Base-by-base conservation (phyloP, 2,113 vertebrate genomes). In the Platanista minor region DNA sequence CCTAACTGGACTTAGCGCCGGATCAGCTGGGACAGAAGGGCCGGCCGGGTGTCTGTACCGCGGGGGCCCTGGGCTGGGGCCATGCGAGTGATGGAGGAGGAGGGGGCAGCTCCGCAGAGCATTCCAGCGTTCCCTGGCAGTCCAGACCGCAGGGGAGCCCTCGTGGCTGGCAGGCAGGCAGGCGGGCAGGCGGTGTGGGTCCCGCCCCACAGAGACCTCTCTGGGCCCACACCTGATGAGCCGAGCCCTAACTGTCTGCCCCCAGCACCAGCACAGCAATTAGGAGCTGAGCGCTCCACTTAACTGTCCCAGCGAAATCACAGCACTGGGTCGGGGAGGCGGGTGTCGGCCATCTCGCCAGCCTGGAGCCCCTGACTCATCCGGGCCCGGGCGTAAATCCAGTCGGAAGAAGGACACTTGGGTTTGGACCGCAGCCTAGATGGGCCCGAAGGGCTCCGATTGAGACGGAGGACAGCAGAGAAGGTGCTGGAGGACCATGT, bases 41-140 rank as follows among this genome's bases (percentile, higher is more conserved):
- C 39, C 0, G 0, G 5, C 2, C 0, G 3, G 2, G 8, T 1
- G 1, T 61, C 33, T 31, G 25, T 1, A 2, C 64, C 0, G 0
- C 3, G 3, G 1, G 6, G 46, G 20, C 27, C 4, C 3, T 2
- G 0, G 5, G 43, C 33, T 13, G 43, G 62, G 75, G 52, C 66
- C 46, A 52, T 0, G 3, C 41, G 78, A 5, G 31, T 62, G 46
- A 27, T 0, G 9, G 39, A 27, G 78, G 75, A 12, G 11, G 2
- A 6, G 31, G 14, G 23, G 52, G 54, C 23, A 23, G 23, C 41
- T 27, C 27, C 0, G 41, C 29, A 0, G 59, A 25, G 1, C 33
- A 0, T 33, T 2, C 15, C 52, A 18, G 52, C 5, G 5, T 52
- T 52, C 52, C 52, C 52, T 52, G 49, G 52, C 52, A 18, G 15